Base-by-base conservation (phyloP, 2,888 invertebrate genomes). In the Ochlodes sylvanus region DNA sequence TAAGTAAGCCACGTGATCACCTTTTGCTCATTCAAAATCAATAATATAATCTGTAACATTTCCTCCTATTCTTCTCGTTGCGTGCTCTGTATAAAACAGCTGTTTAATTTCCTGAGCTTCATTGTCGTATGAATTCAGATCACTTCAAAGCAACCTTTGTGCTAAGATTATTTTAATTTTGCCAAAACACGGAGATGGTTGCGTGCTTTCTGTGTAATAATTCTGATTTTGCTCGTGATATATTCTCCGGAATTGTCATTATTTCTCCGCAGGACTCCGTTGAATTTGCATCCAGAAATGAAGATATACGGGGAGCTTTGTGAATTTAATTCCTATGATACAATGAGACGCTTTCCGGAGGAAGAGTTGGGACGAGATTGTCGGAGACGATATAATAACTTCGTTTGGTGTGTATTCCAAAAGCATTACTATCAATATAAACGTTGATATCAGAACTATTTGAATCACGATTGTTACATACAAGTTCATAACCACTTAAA, bases 191-290 rank as follows among this genome's bases (percentile, higher is more conserved):
- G 27, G 56, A 62, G 56, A 56, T 62, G 3, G 47, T 56, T 41
- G 56, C 56, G 60, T 55, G 62, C 62, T 68, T 44, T 56, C 67
- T 27, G 70, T 69, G 77, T 79, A 77, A 79, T 78, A 79, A 78
- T 75, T 76, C 73, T 77, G 79, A 81, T 82, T 80, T 50, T 77
- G 64, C 71, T 78, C 74, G 70, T 79, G 77, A 82, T 77, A 75
- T 68, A 68, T 68, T 68, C 62, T 4, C 62, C 27, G 62, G 63
- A 14, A 62, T 62, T 61, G 44, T 68, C 74, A 68, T 72, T 74
- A 73, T 77, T 77, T 75, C 72, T 72, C 73, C 56, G 64, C 75
- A 64, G 71, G 72, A 70, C 70, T 71, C 56, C 71, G 44, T 68
- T 58, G 71, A 72, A 76, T 78, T 73, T 73, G 70, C 71, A 72